These are phyloP conservation scores for Cyphomyrus discorhynchus DNA, from an alignment of 2,113 vertebrate species.

Conservation along the genomic window DNA sequence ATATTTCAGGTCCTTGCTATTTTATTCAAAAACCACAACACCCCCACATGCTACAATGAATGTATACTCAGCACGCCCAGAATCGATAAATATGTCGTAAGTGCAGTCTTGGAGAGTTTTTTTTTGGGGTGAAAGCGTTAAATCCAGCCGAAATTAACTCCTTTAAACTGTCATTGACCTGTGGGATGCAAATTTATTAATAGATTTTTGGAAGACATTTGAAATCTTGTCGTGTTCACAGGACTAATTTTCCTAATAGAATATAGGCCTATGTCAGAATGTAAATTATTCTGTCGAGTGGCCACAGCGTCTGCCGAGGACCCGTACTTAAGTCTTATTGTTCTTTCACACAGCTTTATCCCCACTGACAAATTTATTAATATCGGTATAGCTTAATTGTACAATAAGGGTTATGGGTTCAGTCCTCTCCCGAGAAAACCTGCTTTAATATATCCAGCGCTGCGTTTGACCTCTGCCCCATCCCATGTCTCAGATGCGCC, in stretches of 20 bases:
- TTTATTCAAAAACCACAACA: neutral
- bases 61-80: neutral
- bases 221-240: neutral
- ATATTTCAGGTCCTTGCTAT: neutral
- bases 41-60: neutral
- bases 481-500: neutral
- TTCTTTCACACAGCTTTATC: neutral
- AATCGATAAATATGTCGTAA: neutral
- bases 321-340: neutral
- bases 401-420: neutral
- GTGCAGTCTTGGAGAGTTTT: neutral
- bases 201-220: neutral
- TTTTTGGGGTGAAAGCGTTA: neutral
- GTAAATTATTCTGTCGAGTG: neutral
- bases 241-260: neutral
- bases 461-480: neutral
- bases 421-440: neutral
- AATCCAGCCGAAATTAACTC: neutral
- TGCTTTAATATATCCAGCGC: neutral
- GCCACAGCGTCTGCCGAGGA: neutral
- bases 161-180: neutral
- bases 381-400: neutral
- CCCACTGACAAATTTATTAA: constrained; percentile 4
- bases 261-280: neutral
- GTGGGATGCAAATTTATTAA: neutral